phyloP scores from a whole-genome alignment of 2,888 invertebrate genomes.

The Venustoraphidia nigricollis region DNA sequence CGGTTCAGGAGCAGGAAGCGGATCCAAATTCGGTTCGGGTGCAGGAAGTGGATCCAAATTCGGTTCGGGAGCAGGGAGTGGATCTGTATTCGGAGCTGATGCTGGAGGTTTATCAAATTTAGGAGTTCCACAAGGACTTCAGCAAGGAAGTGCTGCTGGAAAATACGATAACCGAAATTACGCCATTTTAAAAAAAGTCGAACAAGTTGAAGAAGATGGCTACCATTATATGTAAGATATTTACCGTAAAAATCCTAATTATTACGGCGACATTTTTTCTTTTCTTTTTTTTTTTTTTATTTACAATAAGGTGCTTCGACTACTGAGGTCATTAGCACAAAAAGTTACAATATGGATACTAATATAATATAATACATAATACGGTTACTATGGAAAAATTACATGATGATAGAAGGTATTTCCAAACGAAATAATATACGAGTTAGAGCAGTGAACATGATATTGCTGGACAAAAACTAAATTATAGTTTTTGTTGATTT shows the following conservation, averaged over 20 bases:
- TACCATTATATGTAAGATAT: conserved; percentile 36
- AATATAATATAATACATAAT: too few species aligned
- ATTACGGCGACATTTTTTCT: too few species aligned
- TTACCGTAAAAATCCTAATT: conserved; percentile 16
- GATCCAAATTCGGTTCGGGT: background rate
- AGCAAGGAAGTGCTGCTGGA: conserved; percentile 14
- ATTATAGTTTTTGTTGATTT: too few species aligned
- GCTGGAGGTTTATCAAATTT: conserved; percentile 15
- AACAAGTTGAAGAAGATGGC: conserved; percentile 34
- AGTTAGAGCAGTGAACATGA: too few species aligned
- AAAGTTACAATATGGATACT: too few species aligned
- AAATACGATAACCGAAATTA: conserved; percentile 29
- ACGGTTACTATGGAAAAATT: too few species aligned
- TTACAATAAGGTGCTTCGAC: too few species aligned
- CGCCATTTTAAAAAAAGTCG: conserved; percentile 30
- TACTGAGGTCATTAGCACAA: too few species aligned
- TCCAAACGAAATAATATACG: too few species aligned
- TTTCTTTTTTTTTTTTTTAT: too few species aligned
- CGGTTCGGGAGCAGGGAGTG: conserved; percentile 21
- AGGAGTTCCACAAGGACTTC: conserved; percentile 13
- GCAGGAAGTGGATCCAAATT: background rate
- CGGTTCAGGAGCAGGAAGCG: background rate
- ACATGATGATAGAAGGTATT: too few species aligned
- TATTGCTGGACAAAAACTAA: too few species aligned
- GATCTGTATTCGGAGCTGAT: conserved; percentile 16